Evolutionary conservation across 1,140 invertebrate species (phyloP).

Genomic region (Sipha flava): DNA sequence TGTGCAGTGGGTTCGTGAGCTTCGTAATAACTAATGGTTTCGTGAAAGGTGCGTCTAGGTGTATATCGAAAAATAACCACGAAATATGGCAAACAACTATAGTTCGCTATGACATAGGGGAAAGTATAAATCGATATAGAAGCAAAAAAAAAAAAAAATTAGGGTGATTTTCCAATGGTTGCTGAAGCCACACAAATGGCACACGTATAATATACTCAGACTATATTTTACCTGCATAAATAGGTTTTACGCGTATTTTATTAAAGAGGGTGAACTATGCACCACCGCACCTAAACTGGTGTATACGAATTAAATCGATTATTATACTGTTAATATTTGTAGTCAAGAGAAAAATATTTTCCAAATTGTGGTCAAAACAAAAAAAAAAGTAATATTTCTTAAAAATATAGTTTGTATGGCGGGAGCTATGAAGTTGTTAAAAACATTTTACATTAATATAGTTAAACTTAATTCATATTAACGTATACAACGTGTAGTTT

Average conservation of each 20-base stretch:
- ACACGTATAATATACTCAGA: neutral
- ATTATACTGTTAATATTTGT: no score
- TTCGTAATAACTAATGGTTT: conserved; percentile 32
- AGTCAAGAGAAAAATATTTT: no score
- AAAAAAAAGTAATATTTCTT: no score
- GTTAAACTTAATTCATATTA: no score
- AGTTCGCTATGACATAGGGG: neutral
- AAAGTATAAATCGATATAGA: conserved; percentile 1
- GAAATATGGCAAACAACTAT: conserved; percentile 19
- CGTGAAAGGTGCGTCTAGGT: conserved; percentile 13
- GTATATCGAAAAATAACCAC: neutral
- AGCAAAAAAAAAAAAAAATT: conserved; percentile 14
- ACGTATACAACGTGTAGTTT: no score
- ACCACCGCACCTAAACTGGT: neutral
- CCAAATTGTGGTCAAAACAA: no score
- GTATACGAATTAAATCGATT: neutral
- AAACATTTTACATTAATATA: no score
- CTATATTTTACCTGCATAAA: conserved; percentile 5
- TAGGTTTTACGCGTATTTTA: conserved; percentile 23
- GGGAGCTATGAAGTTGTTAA: no score
- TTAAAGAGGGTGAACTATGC: conserved; percentile 5
- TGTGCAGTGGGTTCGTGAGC: conserved; percentile 19
- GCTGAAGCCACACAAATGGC: conserved; percentile 26
- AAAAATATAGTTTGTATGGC: no score
- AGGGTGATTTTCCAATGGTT: conserved; percentile 22